These are phyloP conservation scores for Eubasilissa splendida DNA, from an alignment of 2,888 invertebrate species.

Conservation along the genomic window DNA sequence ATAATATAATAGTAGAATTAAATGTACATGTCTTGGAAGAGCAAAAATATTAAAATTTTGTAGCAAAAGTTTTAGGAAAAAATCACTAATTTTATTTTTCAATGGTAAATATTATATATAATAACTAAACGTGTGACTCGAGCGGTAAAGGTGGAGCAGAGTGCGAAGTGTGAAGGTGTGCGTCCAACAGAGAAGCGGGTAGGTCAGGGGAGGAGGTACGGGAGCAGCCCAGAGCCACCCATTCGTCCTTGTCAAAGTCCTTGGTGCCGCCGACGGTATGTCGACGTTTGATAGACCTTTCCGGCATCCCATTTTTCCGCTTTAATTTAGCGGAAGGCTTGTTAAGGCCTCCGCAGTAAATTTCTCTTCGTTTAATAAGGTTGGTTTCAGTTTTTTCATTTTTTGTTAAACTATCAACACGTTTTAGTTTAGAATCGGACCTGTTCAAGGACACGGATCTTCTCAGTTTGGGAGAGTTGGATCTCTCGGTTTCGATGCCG, in stretches of 20 bases:
- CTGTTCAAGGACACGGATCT: slow-evolving; percentile 66
- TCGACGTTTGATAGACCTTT: slow-evolving; percentile 87
- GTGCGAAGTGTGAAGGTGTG: slow-evolving; percentile 60
- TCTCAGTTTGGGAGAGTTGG: slow-evolving; percentile 62
- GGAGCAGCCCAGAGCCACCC: slow-evolving; percentile 74
- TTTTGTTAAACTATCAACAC: slow-evolving; percentile 78
- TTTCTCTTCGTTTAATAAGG: slow-evolving; percentile 76
- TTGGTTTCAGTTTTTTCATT: slow-evolving; percentile 82
- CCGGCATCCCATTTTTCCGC: slow-evolving; percentile 85
- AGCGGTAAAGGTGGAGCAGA: slow-evolving; percentile 62
- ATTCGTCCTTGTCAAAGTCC: slow-evolving; percentile 80
- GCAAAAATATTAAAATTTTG: slow-evolving; percentile 3
- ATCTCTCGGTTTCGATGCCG: slow-evolving; percentile 50
- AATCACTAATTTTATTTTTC: background rate
- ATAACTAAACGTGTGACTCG: slow-evolving; percentile 64
- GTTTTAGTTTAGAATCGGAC: slow-evolving; percentile 70
- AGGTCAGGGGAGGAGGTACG: slow-evolving; percentile 76
- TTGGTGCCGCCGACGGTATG: slow-evolving; percentile 96
- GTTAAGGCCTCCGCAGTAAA: slow-evolving; percentile 64
- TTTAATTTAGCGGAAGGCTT: slow-evolving; percentile 78
- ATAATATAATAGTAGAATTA: background rate
- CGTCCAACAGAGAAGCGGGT: slow-evolving; percentile 64
- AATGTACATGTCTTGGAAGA: background rate
- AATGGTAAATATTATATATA: background rate
- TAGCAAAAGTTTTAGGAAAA: background rate